Conservation (phyloP, 2,888 invertebrate species). For the Pimpla rufipes region DNA sequence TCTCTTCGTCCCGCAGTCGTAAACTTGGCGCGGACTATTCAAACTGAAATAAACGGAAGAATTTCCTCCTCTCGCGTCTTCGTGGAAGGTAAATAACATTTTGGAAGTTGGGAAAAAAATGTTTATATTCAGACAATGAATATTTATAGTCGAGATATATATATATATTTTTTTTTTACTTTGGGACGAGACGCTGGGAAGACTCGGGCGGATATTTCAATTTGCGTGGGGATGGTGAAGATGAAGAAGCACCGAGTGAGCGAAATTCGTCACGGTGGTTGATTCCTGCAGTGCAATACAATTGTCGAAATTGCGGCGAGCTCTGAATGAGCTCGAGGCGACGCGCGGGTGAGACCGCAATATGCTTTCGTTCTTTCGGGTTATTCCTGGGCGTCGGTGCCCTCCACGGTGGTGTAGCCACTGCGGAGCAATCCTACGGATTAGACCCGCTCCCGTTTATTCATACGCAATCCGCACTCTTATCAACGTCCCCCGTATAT, state of each 20-base stretch:
- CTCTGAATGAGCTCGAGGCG: slow-evolving; percentile 41
- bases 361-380: slow-evolving; percentile 38
- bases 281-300: slow-evolving; percentile 10
- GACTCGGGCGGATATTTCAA: background rate
- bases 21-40: background rate
- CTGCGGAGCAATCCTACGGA: slow-evolving; percentile 37
- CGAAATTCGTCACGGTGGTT: slow-evolving; percentile 4
- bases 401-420: background rate
- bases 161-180: too few species aligned
- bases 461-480: slow-evolving; percentile 69
- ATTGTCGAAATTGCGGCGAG: slow-evolving; percentile 51
- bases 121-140: background rate
- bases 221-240: background rate
- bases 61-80: background rate
- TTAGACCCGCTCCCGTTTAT: slow-evolving; percentile 59
- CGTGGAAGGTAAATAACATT: background rate
- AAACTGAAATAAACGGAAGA: background rate
- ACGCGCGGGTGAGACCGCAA: slow-evolving; percentile 2
- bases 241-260: background rate
- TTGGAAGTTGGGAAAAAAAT: background rate
- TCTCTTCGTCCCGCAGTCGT: background rate
- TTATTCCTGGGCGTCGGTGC: slow-evolving; percentile 3
- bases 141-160: background rate
- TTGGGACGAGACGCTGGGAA: background rate
- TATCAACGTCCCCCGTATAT: slow-evolving; percentile 68